Conservation (phyloP, 2,797 vertebrate species). For the Falco berigora region DNA sequence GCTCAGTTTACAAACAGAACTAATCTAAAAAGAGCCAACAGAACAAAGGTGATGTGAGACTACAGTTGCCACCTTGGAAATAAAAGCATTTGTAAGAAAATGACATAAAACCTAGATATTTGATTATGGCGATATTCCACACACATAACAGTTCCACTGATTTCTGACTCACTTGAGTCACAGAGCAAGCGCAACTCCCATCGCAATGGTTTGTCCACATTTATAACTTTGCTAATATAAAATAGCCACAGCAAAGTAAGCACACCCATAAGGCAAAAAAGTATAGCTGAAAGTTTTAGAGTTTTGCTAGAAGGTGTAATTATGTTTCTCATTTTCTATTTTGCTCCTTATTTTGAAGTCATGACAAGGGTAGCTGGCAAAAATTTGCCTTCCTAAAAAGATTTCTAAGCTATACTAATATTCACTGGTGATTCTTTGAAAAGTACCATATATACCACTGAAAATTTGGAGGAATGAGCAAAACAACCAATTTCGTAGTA, state of each 20-base stretch:
- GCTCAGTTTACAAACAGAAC: background rate
- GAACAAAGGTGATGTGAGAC: background rate
- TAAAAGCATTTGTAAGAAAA: background rate
- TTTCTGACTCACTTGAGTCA: background rate
- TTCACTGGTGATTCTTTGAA: background rate
- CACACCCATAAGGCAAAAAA: background rate
- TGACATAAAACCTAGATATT: background rate
- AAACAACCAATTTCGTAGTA: background rate
- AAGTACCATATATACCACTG: background rate
- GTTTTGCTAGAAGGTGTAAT: background rate
- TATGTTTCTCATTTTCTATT: background rate
- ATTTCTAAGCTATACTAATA: background rate
- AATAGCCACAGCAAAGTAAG: background rate
- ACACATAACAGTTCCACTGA: rapidly evolving
- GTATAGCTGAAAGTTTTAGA: background rate
- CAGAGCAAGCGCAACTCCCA: background rate
- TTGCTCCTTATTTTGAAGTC: background rate
- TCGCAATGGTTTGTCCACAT: background rate
- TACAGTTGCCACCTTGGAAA: background rate
- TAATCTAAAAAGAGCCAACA: background rate
- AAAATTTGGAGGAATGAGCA: background rate
- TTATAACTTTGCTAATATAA: background rate
- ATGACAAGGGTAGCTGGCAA: background rate
- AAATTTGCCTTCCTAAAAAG: background rate
- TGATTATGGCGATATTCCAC: background rate